Conservation (phyloP, 2,113 vertebrate genomes). For the Macrotis lagotis region DNA sequence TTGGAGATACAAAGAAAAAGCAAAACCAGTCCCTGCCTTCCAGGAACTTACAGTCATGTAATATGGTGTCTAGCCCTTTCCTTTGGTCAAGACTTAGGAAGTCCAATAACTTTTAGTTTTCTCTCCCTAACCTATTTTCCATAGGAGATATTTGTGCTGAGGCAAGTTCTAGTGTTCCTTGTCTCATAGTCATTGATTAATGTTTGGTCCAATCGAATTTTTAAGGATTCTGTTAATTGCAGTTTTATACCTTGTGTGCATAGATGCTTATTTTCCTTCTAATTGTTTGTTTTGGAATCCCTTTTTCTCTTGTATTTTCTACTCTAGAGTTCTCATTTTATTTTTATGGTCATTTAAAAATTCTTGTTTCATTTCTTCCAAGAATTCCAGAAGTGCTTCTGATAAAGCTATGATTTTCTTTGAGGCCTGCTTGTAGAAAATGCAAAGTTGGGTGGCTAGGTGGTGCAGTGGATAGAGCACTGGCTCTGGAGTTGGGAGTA, state of each 20-base stretch:
- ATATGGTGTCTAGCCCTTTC: not conserved
- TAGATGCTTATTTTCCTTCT: not conserved
- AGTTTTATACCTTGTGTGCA: not conserved
- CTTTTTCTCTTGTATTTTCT: not conserved
- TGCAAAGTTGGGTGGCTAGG: too few relatives aligned
- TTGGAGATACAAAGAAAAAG: not conserved
- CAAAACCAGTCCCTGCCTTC: not conserved
- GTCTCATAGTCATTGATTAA: not conserved
- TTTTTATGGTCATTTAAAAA: not conserved
- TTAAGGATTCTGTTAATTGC: not conserved
- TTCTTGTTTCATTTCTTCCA: not conserved
- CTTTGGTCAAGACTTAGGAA: not conserved
- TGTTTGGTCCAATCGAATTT: not conserved
- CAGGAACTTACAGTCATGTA: not conserved
- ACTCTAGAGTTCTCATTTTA: not conserved
- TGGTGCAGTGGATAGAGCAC: too few relatives aligned
- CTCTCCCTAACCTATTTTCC: not conserved
- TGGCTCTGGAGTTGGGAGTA: too few relatives aligned
- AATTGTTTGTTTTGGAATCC: not conserved
- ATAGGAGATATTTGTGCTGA: not conserved
- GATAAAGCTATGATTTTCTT: not conserved
- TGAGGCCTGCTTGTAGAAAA: not conserved
- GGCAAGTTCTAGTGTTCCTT: not conserved
- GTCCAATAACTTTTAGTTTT: not conserved
- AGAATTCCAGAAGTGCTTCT: not conserved